Evolutionary conservation across 2,888 invertebrate genomes (phyloP).

Genomic region (Thymelicus sylvestris): DNA sequence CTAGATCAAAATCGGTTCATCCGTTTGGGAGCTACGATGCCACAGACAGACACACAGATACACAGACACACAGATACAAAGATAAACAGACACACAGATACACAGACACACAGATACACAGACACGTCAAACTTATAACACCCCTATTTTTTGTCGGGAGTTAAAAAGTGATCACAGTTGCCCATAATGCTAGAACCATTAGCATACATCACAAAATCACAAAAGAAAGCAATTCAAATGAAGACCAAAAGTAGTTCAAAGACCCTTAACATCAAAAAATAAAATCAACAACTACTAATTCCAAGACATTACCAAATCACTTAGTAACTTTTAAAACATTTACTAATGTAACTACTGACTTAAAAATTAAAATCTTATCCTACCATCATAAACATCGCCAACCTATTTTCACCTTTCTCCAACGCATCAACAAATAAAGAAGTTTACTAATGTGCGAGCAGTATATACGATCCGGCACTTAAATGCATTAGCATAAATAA

Average conservation of each 20-base stretch:
- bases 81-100: too few species aligned
- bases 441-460: slow-evolving; percentile 1
- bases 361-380: neutral
- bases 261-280: neutral
- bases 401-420: slow-evolving; percentile 29
- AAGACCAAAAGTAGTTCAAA: neutral
- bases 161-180: too few species aligned
- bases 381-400: slow-evolving; percentile 1
- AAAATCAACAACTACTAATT: too few species aligned
- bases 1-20: too few species aligned
- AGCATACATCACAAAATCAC: too few species aligned
- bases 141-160: too few species aligned
- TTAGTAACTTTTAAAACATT: neutral
- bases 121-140: too few species aligned
- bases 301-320: neutral
- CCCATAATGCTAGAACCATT: too few species aligned
- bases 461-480: slow-evolving; percentile 14
- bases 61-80: too few species aligned
- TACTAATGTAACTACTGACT: neutral
- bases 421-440: slow-evolving; percentile 20
- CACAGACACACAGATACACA: too few species aligned
- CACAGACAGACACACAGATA: too few species aligned
- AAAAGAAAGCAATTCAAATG: neutral
- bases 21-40: too few species aligned
- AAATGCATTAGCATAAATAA: slow-evolving; percentile 44